A percentile compares a stretch with the other conserved stretches of the same genome.
phyloP scores from a whole-genome alignment of 2,797 vertebrate species.

The Onychomys leucogaster region DNA sequence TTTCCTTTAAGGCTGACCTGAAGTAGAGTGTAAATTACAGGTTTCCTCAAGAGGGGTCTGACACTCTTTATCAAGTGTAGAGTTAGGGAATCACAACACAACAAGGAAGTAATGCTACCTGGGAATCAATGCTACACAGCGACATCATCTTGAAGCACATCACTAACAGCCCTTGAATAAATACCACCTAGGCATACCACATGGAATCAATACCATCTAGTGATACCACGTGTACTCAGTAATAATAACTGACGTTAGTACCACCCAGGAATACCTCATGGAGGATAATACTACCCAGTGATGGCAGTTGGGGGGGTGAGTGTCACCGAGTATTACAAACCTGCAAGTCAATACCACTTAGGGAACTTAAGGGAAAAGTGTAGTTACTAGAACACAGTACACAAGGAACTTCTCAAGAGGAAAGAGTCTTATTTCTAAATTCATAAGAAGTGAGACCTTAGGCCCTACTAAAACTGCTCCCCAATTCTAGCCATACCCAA shows the following conservation, averaged over 20 bases:
- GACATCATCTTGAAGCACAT: neutral
- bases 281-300: neutral
- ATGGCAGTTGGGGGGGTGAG: no score
- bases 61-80: neutral
- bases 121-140: neutral
- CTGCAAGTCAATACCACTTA: neutral
- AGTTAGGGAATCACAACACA: neutral
- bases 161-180: neutral
- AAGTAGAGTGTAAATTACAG: neutral
- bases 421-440: neutral
- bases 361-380: neutral
- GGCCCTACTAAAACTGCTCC: neutral
- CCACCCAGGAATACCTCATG: neutral
- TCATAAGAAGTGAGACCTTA: neutral
- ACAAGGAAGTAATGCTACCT: neutral
- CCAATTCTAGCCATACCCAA: neutral
- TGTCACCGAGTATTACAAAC: neutral
- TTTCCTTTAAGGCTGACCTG: neutral
- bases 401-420: neutral
- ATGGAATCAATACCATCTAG: neutral
- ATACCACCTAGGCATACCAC: neutral
- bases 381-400: neutral
- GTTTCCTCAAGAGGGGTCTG: neutral
- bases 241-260: neutral
- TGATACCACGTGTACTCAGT: neutral